Evolutionary conservation across 2,888 invertebrate species (phyloP), one percentile per base, ranked within the genome.

Genomic region (Caenorhabditis sp.): DNA sequence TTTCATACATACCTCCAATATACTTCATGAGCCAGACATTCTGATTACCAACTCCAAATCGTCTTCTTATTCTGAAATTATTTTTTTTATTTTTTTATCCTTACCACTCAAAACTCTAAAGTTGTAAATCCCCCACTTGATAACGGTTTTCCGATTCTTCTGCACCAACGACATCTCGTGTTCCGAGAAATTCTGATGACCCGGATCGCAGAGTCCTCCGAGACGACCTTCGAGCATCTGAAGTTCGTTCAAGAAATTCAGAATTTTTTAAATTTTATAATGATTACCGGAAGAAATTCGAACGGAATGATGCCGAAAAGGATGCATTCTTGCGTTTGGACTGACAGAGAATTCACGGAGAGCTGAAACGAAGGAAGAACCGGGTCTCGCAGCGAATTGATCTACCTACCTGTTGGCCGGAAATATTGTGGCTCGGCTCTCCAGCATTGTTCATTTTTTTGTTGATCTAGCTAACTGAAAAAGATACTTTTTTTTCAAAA

Each of bases 201-300:
- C 47, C 5, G 47, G 47, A 18, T 47, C 47, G 9, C 47, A 47
- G 18, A 47, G 47, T 6, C 47, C 47, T 5, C 18, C 18, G 47
- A 47, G 47, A 47, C 47, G 47, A 5, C 47, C 18, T n/a, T 47
- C 47, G 47, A 47, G 47, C 8, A 47, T 4, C 47, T 47, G n/a
- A 18, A 47, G 32, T 32, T 32, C 9, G 32, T 6, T 32, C 5
- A 32, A 32, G 32, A 4, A 9, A 32, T 32, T 32, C 32, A 6
- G 32, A 4, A 32, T 32, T n/a, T n/a, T n/a, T n/a, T n/a, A n/a
- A n/a, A n/a, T n/a, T n/a, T n/a, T n/a, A n/a, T n/a, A n/a, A n/a
- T n/a, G n/a, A n/a, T 40, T 13, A 40, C 40, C 13, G 40, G 40
- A 13, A 40, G 6, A 13, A 40, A 13, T 11, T 40, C 13, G 2